A percentile compares a stretch with the other conserved stretches of the same genome.
Conservation (phyloP, 2,113 vertebrate genomes). For the Parus major region DNA sequence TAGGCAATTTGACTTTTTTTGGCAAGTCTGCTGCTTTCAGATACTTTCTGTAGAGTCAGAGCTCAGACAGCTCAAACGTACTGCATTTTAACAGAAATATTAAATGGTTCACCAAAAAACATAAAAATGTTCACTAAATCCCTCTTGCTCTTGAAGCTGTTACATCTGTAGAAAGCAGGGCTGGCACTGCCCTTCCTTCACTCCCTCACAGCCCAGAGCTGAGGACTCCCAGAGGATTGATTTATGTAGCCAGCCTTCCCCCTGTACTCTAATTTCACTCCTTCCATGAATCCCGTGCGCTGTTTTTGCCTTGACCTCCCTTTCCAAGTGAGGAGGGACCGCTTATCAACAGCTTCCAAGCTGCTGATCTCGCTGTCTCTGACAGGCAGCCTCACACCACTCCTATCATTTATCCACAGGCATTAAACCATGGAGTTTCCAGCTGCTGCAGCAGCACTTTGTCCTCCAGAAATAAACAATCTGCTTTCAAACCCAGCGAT, state of each 20-base stretch:
- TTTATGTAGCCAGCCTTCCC: background rate
- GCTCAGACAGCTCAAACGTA: background rate
- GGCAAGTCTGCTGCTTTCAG: background rate
- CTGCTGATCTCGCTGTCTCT: background rate
- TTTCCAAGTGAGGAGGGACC: background rate
- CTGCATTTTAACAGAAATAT: background rate
- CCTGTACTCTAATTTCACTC: background rate
- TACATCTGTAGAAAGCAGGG: background rate
- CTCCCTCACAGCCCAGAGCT: background rate
- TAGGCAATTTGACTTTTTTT: background rate
- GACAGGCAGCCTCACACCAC: background rate
- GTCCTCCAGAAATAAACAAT: conserved; percentile 11
- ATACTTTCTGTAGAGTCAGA: background rate
- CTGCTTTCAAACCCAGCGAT: background rate
- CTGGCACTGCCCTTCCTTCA: background rate
- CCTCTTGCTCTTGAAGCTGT: background rate
- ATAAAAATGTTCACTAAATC: background rate
- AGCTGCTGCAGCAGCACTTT: conserved; percentile 15
- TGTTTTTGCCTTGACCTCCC: background rate
- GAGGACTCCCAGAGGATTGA: background rate
- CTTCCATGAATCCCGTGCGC: background rate
- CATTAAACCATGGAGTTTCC: background rate
- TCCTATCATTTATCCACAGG: background rate
- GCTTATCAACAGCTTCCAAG: conserved; percentile 1
- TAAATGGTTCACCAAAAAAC: background rate